phyloP scores from a whole-genome alignment of 1,140 invertebrate species.

The Zelostemma sp. region DNA sequence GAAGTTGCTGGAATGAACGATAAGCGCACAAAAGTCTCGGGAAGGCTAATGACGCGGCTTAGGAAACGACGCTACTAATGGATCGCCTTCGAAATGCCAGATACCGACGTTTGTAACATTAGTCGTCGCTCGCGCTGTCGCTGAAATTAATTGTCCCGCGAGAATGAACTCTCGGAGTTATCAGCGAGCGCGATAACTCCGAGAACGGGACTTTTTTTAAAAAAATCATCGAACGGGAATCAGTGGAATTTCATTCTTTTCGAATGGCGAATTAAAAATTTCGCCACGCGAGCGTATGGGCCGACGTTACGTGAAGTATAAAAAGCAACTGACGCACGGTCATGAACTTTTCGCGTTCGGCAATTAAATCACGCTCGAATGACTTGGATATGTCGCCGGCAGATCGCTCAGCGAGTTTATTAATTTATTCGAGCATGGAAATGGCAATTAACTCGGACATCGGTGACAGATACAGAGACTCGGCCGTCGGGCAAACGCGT shows the following conservation, averaged over 20 bases:
- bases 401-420: slow-evolving; percentile 63
- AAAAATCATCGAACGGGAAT: no score
- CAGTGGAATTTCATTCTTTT: no score
- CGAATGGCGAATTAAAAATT: no score
- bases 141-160: slow-evolving; percentile 45
- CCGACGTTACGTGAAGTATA: no score
- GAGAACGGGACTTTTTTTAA: no score
- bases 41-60: slow-evolving; percentile 46
- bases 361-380: slow-evolving; percentile 48
- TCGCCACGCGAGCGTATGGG: no score
- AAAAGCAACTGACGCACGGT: no score
- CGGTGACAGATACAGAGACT: slow-evolving; percentile 67
- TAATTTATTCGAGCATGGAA: slow-evolving; percentile 70
- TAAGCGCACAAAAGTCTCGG: slow-evolving; percentile 46
- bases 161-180: slow-evolving; percentile 37
- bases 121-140: slow-evolving; percentile 36
- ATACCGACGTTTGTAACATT: slow-evolving; percentile 38
- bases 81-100: slow-evolving; percentile 40
- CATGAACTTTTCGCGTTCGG: slow-evolving; percentile 46
- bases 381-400: slow-evolving; percentile 52
- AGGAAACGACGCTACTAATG: slow-evolving; percentile 46
- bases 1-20: slow-evolving; percentile 39
- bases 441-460: slow-evolving; percentile 68
- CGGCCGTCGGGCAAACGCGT: slow-evolving; percentile 59
- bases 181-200: no score